Conservation (phyloP, 1,140 invertebrate species). For the Drosophila lowei region DNA sequence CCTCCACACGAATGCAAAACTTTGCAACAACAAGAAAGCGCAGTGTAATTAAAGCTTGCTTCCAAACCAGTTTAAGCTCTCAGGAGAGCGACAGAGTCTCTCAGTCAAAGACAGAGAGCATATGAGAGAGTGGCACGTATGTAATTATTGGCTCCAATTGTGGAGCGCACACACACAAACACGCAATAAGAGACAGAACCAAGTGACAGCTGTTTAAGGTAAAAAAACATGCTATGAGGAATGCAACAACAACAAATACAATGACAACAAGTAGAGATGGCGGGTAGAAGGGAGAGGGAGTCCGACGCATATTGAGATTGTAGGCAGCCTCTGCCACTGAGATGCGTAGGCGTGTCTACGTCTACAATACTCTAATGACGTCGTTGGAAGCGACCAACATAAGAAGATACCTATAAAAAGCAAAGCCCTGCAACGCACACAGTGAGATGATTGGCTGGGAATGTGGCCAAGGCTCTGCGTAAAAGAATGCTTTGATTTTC, state of each 20-base stretch:
- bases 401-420: too few relatives aligned
- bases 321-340: slow-evolving; percentile 2
- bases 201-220: slow-evolving; percentile 77
- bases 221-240: slow-evolving; percentile 46
- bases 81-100: slow-evolving; percentile 19
- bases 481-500: too few relatives aligned
- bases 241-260: slow-evolving; percentile 42
- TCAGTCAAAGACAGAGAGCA: slow-evolving; percentile 12
- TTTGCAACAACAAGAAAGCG: slow-evolving; percentile 57
- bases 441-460: too few relatives aligned
- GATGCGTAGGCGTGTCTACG: too few relatives aligned
- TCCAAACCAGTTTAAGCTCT: slow-evolving; percentile 70
- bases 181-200: slow-evolving; percentile 31
- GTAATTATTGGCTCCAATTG: slow-evolving; percentile 58
- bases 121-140: slow-evolving; percentile 28
- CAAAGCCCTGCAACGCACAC: too few relatives aligned
- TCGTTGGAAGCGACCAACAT: too few relatives aligned
- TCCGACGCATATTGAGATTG: slow-evolving; percentile 6
- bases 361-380: too few relatives aligned
- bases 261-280: slow-evolving; percentile 61
- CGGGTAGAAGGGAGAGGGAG: not conserved
- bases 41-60: slow-evolving; percentile 75
- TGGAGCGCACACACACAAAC: slow-evolving; percentile 40
- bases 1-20: slow-evolving; percentile 61
- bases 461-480: too few relatives aligned